phyloP scores from a whole-genome alignment of 2,888 invertebrate genomes.

The Dasysyrphus tricinctus region DNA sequence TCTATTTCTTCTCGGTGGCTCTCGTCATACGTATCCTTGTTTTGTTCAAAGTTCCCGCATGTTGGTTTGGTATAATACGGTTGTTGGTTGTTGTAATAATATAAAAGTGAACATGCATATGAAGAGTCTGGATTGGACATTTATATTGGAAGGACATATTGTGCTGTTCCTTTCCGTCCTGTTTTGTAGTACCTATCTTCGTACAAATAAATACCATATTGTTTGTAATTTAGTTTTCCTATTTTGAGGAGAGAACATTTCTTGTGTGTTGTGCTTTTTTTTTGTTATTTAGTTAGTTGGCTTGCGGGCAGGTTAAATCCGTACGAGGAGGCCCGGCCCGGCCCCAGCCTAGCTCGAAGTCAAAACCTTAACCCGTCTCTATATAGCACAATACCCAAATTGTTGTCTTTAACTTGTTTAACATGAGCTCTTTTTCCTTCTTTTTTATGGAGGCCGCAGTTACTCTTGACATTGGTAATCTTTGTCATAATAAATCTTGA shows the following conservation, averaged over 20 bases:
- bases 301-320: conserved; percentile 36
- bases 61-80: neutral
- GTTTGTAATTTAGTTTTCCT: conserved; percentile 67
- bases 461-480: conserved; percentile 75
- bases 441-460: conserved; percentile 47
- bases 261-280: conserved; percentile 26
- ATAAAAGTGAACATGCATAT: conserved; percentile 46
- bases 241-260: conserved; percentile 63
- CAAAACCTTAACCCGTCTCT: conserved; percentile 5
- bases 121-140: conserved; percentile 54
- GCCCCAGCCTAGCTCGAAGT: neutral
- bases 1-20: conserved; percentile 42
- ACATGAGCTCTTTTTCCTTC: conserved; percentile 50
- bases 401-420: conserved; percentile 72
- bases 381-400: conserved; percentile 52
- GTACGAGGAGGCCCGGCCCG: neutral
- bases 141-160: conserved; percentile 63
- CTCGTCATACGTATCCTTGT: conserved; percentile 5
- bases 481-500: conserved; percentile 74
- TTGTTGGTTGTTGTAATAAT: conserved; percentile 20
- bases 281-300: conserved; percentile 51
- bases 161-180: conserved; percentile 32
- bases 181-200: conserved; percentile 16
- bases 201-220: conserved; percentile 52
- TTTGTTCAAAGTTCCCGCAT: conserved; percentile 11